A percentile compares a stretch with the other conserved stretches of the same genome.
Evolutionary conservation across 1,140 invertebrate genomes (phyloP).

Genomic region (Panagrolaimus sp.): DNA sequence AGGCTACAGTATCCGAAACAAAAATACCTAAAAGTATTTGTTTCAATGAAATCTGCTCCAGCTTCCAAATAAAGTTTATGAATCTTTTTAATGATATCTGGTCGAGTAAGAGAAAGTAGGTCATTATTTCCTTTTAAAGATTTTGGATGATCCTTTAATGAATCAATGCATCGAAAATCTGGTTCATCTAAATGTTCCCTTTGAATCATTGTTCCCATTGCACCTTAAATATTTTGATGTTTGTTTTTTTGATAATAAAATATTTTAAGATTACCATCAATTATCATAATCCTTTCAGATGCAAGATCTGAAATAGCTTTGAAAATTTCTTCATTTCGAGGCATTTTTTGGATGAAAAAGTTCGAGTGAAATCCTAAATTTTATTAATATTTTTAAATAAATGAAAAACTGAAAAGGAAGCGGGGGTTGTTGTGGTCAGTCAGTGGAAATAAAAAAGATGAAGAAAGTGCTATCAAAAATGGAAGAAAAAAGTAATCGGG

Average conservation of each 20-base stretch:
- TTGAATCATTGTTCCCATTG: constrained; percentile 70
- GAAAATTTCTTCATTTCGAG: constrained; percentile 7
- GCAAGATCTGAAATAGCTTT: constrained; percentile 2
- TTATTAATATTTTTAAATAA: not conserved
- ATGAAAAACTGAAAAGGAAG: too few species aligned
- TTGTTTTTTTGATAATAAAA: constrained; percentile 7
- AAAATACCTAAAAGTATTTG: constrained; percentile 67
- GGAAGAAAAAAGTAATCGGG: too few species aligned
- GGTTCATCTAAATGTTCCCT: constrained; percentile 64
- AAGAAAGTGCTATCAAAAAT: too few species aligned
- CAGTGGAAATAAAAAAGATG: too few species aligned
- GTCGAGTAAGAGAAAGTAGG: constrained; percentile 64
- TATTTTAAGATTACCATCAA: constrained; percentile 60
- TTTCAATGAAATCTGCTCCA: constrained; percentile 68
- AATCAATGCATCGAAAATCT: constrained; percentile 62
- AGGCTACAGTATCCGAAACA: not conserved
- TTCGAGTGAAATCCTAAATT: not conserved
- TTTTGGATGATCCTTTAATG: constrained; percentile 63
- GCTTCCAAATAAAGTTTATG: constrained; percentile 66
- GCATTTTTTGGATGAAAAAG: not conserved
- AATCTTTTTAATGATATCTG: constrained; percentile 65
- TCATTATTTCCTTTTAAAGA: constrained; percentile 68
- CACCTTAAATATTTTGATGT: constrained; percentile 61
- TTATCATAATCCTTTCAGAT: constrained; percentile 64
- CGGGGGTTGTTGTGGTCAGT: too few species aligned